phyloP scores from a whole-genome alignment of 2,888 invertebrate genomes.

The Deilephila elpenor region DNA sequence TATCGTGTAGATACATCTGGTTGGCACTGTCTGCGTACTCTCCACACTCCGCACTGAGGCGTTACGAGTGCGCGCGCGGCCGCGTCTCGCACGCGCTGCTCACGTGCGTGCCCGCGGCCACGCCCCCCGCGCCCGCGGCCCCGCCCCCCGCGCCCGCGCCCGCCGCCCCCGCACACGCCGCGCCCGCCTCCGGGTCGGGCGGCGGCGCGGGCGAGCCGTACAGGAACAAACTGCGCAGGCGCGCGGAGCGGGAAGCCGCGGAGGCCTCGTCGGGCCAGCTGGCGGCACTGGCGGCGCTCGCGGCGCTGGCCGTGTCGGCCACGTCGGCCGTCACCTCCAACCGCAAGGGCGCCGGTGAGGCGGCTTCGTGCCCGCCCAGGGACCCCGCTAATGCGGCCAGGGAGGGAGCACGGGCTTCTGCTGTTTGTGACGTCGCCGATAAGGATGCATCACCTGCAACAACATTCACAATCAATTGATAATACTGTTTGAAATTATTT shows the following conservation, averaged over 20 bases:
- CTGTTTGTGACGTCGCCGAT: constrained; percentile 70
- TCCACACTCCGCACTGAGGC: background rate
- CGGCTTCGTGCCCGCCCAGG: constrained; percentile 67
- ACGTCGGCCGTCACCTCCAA: constrained; percentile 72
- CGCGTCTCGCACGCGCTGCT: constrained; percentile 38
- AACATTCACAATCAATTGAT: background rate
- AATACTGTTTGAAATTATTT: no score
- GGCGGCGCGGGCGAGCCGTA: constrained; percentile 70
- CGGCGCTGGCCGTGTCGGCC: constrained; percentile 58
- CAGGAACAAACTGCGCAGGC: constrained; percentile 71
- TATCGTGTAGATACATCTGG: constrained; percentile 53
- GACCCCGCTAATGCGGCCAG: constrained; percentile 78
- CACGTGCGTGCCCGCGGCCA: constrained; percentile 32
- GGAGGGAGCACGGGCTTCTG: constrained; percentile 71
- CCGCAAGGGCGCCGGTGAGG: constrained; percentile 61
- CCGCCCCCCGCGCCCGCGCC: constrained; percentile 28
- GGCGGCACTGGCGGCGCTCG: constrained; percentile 63
- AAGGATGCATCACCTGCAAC: constrained; percentile 75
- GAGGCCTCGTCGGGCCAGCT: constrained; percentile 71
- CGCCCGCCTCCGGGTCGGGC: constrained; percentile 65
- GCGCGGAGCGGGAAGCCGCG: constrained; percentile 66
- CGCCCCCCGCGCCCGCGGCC: constrained; percentile 33
- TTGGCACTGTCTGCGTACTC: constrained; percentile 39
- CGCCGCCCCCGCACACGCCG: constrained; percentile 29
- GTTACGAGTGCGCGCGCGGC: constrained; percentile 27